Evolutionary conservation across 2,797 vertebrate genomes (phyloP).

Genomic region (Mus spretus): DNA sequence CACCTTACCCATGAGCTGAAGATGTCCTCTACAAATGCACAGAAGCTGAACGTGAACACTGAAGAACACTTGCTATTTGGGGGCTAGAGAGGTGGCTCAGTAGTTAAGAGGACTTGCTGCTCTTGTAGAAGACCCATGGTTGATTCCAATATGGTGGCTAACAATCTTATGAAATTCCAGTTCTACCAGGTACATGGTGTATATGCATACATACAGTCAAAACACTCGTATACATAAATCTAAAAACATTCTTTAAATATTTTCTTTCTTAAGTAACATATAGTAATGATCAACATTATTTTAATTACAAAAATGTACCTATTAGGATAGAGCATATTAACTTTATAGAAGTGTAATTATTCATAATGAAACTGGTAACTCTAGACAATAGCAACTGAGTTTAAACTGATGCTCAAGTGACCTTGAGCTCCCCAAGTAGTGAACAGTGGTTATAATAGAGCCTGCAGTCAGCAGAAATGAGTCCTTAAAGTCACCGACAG

Average conservation of each 20-base stretch:
- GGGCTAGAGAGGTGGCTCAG: background rate
- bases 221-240: background rate
- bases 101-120: background rate
- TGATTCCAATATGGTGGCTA: background rate
- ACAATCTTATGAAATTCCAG: background rate
- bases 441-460: background rate
- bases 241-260: background rate
- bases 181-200: background rate
- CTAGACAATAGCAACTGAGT: background rate
- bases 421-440: too few relatives aligned
- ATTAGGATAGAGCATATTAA: background rate
- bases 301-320: background rate
- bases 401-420: background rate
- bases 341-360: background rate
- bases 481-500: background rate
- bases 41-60: background rate
- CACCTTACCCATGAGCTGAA: background rate
- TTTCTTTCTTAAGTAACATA: background rate
- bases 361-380: background rate
- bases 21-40: background rate
- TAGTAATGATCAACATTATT: background rate
- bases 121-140: background rate
- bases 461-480: background rate
- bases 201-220: background rate
- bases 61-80: too few relatives aligned